Evolutionary conservation across 2,113 vertebrate genomes (phyloP), one percentile per base, ranked within the genome.

Genomic region (Gobio gobio): DNA sequence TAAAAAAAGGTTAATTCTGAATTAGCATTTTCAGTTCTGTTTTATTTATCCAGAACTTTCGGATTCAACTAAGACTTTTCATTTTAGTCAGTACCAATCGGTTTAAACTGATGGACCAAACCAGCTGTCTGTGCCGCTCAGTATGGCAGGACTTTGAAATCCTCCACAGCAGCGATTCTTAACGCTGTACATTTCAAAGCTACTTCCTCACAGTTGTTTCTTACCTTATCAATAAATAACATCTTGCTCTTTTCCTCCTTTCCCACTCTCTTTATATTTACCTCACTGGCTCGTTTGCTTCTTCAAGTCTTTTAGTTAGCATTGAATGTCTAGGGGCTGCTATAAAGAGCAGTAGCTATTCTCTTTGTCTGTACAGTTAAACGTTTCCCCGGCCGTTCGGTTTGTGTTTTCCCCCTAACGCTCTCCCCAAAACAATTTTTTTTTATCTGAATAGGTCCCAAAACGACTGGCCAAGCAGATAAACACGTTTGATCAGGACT

Each of bases 161-260:
- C 86, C 83, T 87, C 83, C 79, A 85, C 86, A 82, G 75, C 75
- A 90, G 87, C 90, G 90, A 90, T 93, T 93, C 51, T 78, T 89
- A 84, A 91, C 89, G 87, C 89, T 90, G 86, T 75, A 76, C 89
- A 88, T 91, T 90, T 93, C 89, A 93, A 94, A 92, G 90, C 91
- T 90, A 88, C 92, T 86, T 90, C 83, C 87, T 91, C 91, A 91
- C 89, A 90, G 88, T 87, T 80, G 88, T 93, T 94, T 91, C 87
- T 93, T 86, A 92, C 93, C 88, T 89, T 90, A 93, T 94, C 90
- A 93, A 93, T 94, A 93, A 94, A 94, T 93, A 93, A 93, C 87
- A 86, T 89, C 78, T 90, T 87, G 78, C 88, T 91, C 85, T 89
- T 91, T 90, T 87, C 88, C 88, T 91, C 86, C 20, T 64, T 82